Evolutionary conservation across 2,888 invertebrate genomes (phyloP).

Genomic region (Mechanitis messenoides): DNA sequence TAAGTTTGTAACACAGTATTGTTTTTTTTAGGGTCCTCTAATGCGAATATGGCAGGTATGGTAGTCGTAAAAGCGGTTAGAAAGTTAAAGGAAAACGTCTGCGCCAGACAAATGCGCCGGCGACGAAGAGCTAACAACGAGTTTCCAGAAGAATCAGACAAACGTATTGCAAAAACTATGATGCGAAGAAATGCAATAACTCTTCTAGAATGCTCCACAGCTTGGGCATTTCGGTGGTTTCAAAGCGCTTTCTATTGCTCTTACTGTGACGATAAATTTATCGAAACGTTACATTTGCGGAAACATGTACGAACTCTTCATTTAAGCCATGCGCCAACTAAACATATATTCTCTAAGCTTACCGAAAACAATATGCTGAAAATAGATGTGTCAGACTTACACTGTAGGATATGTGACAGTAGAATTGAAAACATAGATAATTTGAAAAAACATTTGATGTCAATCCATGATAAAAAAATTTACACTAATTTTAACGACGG

Average conservation of each 20-base stretch:
- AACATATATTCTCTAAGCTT: conserved; percentile 57
- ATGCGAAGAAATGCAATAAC: conserved; percentile 63
- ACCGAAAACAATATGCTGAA: conserved; percentile 69
- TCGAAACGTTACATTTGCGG: conserved; percentile 49
- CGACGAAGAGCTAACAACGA: conserved; percentile 65
- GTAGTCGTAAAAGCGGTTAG: conserved; percentile 50
- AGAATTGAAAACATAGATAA: conserved; percentile 42
- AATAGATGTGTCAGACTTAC: conserved; percentile 56
- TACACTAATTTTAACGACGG: conserved; percentile 57
- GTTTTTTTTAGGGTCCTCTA: conserved; percentile 69
- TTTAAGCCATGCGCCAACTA: conserved; percentile 46
- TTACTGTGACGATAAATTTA: conserved; percentile 58
- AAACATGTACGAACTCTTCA: conserved; percentile 50
- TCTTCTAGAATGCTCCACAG: conserved; percentile 61
- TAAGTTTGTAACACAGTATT: conserved; percentile 32
- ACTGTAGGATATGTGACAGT: conserved; percentile 53
- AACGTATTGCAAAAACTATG: conserved; percentile 63
- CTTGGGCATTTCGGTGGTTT: conserved; percentile 69
- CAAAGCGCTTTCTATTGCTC: conserved; percentile 62
- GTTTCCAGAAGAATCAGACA: conserved; percentile 61
- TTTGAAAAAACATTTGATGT: conserved; percentile 52
- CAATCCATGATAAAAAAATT: conserved; percentile 44
- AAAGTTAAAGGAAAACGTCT: conserved; percentile 63
- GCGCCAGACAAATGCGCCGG: conserved; percentile 65
- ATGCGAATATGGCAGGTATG: conserved; percentile 40